Percentiles rank a stretch among this genome's conserved stretches.
Evolutionary conservation across 2,797 vertebrate genomes (phyloP).

Genomic region (Anas capensis): DNA sequence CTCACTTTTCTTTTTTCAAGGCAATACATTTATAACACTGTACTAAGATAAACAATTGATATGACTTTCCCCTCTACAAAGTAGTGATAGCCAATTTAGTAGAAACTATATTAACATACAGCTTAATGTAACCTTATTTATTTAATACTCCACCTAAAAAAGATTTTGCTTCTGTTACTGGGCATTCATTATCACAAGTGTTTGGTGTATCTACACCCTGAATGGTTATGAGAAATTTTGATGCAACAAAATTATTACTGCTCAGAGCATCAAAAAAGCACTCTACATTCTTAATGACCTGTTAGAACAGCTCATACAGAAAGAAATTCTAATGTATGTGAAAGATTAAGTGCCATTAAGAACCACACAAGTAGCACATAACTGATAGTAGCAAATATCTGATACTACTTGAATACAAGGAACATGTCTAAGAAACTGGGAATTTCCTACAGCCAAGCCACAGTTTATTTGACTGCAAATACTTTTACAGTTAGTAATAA

Average conservation of each 20-base stretch:
- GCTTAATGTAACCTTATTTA: background rate
- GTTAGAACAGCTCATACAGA: conserved; percentile 28
- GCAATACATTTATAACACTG: background rate
- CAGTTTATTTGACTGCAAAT: conserved; percentile 41
- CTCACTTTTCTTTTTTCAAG: background rate
- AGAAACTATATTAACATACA: conserved; percentile 55
- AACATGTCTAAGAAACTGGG: conserved; percentile 32
- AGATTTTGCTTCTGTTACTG: conserved; percentile 13
- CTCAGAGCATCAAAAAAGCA: background rate
- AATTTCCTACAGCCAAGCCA: conserved; percentile 16
- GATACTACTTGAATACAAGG: conserved; percentile 33
- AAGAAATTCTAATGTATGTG: conserved; percentile 19
- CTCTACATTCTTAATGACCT: background rate
- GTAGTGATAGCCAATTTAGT: conserved; percentile 26
- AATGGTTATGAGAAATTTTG: conserved; percentile 57
- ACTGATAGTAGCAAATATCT: conserved; percentile 8
- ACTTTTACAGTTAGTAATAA: conserved; percentile 16
- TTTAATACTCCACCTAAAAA: background rate
- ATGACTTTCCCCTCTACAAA: background rate
- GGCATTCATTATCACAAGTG: conserved; percentile 1
- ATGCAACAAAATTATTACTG: background rate
- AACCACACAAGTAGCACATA: background rate
- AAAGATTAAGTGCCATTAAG: conserved; percentile 22
- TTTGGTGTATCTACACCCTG: background rate
- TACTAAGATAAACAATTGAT: background rate